These are phyloP conservation scores for Ailuropoda melanoleuca DNA, from an alignment of 2,113 vertebrate genomes.

Conservation along the genomic window DNA sequence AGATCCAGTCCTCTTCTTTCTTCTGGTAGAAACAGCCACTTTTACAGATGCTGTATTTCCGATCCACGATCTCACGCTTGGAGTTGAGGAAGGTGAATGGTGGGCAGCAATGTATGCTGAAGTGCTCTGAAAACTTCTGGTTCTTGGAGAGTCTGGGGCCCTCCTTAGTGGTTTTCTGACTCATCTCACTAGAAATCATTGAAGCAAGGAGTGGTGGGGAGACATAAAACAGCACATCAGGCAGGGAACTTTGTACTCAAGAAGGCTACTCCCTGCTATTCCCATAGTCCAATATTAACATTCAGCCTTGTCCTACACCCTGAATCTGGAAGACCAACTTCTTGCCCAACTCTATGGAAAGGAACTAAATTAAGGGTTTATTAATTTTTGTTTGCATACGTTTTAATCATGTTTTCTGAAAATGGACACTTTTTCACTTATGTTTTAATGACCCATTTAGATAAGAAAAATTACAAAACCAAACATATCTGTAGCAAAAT, in stretches of 20 bases:
- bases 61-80: constrained; percentile 74
- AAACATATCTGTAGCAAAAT: not conserved
- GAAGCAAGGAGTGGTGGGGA: not conserved
- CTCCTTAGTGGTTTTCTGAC: constrained; percentile 70
- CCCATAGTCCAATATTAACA: not conserved
- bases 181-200: constrained; percentile 67
- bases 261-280: accelerated
- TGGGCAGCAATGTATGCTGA: constrained; percentile 76
- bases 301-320: not conserved
- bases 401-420: not conserved
- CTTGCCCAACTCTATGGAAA: not conserved
- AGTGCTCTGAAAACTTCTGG: constrained; percentile 74
- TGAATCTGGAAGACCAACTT: not conserved
- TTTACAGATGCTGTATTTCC: constrained; percentile 75
- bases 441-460: not conserved
- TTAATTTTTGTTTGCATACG: not conserved
- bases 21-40: constrained; percentile 79
- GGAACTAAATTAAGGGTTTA: not conserved
- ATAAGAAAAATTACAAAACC: not conserved
- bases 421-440: not conserved
- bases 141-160: constrained; percentile 79
- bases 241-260: not conserved
- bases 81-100: constrained; percentile 80
- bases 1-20: constrained; percentile 76
- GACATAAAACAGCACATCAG: not conserved